Percentiles rank a stretch among this genome's conserved stretches.
These are phyloP conservation scores for Papilio glaucus DNA, from an alignment of 1,140 invertebrate species.

Conservation along the genomic window DNA sequence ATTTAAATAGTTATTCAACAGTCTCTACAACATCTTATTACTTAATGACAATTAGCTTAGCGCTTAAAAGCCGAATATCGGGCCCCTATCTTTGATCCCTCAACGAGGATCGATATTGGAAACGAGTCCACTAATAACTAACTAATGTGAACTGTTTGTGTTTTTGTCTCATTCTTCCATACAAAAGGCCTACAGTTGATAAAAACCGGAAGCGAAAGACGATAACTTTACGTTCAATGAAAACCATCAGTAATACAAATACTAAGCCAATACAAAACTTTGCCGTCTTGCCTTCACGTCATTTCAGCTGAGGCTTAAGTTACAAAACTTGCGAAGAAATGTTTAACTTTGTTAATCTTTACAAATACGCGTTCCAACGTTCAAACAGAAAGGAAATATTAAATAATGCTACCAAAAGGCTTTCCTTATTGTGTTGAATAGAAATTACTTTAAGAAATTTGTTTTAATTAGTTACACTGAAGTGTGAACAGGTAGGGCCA, in stretches of 20 bases:
- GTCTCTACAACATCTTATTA: too few species aligned
- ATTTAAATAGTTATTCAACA: too few species aligned
- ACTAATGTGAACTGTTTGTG: too few species aligned
- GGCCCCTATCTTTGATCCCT: too few species aligned
- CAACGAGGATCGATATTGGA: too few species aligned
- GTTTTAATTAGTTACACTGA: too few species aligned
- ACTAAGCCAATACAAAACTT: constrained; percentile 1
- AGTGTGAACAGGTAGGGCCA: too few species aligned
- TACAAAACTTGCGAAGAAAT: not conserved
- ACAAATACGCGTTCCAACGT: not conserved
- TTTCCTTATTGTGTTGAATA: not conserved
- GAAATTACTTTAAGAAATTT: not conserved
- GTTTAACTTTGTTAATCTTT: not conserved
- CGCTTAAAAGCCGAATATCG: too few species aligned
- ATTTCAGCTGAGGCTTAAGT: not conserved
- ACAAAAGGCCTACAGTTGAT: too few species aligned
- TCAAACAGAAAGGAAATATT: not conserved
- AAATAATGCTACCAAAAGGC: not conserved
- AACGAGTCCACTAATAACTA: too few species aligned
- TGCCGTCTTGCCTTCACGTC: not conserved
- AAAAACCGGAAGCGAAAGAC: not conserved
- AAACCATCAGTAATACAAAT: constrained; percentile 3
- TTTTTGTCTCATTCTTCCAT: too few species aligned
- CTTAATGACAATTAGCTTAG: too few species aligned
- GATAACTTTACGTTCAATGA: not conserved